Conservation (phyloP, 2,888 invertebrate species). For the Chorisops tibialis region DNA sequence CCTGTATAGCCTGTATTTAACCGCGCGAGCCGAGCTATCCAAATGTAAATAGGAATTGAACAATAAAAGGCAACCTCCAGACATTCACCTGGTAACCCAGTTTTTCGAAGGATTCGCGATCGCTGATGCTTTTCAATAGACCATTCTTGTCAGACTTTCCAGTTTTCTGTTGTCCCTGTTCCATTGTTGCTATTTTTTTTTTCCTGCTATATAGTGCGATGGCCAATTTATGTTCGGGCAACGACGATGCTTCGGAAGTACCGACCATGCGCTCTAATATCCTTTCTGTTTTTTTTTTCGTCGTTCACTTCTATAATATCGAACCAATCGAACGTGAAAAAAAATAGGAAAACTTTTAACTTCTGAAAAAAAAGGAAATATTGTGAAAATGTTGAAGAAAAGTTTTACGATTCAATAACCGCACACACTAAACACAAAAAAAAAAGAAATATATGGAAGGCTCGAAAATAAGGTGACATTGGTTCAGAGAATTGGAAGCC, state of each 20-base stretch:
- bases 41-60: constrained; percentile 32
- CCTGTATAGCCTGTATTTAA: no score
- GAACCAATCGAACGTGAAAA: constrained; percentile 16
- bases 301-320: not conserved
- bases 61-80: constrained; percentile 28
- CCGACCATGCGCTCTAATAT: constrained; percentile 16
- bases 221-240: not conserved
- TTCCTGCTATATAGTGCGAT: constrained; percentile 1
- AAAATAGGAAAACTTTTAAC: no score
- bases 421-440: no score
- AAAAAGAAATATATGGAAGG: no score
- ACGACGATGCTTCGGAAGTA: no score
- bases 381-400: not conserved
- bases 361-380: not conserved
- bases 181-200: not conserved
- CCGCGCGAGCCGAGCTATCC: no score
- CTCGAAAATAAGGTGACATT: no score
- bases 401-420: not conserved
- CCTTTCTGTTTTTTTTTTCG: not conserved
- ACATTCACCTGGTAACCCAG: constrained; percentile 34
- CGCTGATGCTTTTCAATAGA: constrained; percentile 12
- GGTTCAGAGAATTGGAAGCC: no score
- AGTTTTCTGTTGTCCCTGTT: not conserved
- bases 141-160: constrained; percentile 7
- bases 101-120: constrained; percentile 22